Evolutionary conservation across 1,140 invertebrate genomes (phyloP), one percentile per base, ranked within the genome.

Genomic region (Drosophila ananassae): DNA sequence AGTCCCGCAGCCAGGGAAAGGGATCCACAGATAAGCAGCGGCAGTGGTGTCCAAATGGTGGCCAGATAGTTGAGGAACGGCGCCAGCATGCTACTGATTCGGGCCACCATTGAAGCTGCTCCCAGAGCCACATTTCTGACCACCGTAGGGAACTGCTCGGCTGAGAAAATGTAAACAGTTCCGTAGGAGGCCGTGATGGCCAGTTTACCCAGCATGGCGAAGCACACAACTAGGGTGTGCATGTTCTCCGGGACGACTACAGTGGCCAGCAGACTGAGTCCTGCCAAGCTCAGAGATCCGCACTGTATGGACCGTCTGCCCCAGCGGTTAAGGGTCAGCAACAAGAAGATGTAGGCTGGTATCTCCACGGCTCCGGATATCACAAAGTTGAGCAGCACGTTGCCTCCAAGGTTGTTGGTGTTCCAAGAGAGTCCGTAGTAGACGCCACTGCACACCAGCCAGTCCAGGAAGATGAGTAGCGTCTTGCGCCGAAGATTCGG

Each of bases 371-470:
- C 90, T 1, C 95, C 96, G 13, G 95, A 95, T 64, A 97, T 94
- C 0, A 95, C 91, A 91, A 97, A 97, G 89, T 96, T 97, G 6
- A 97, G 67, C 61, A 96, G 95, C 32, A 94, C 94, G 84, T 96
- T 95, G 17, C 94, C 95, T 21, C 94, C 95, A 39, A 97, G 93
- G 79, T 95, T 95, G 28, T 94, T 95, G 2, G 95, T 95, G 79
- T 96, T 96, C 94, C 96, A 95, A 0, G 96, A 96, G 3, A 97
- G 90, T 1, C 96, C 97, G 77, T 97, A 97, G 90, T 97, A 97
- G 5, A 96, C 95, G 44, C 95, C 94, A 53, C 95, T 95, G 82
- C 95, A 96, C 10, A 96, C 95, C 81, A 97, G 94, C 96, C 96
- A 97, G 79, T 95, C 94, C 83, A 96, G 96, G 91, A 96, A 97